A percentile compares a stretch with the other conserved stretches of the same genome.
These are phyloP conservation scores for Balaenoptera acutorostrata DNA, from an alignment of 2,113 vertebrate species.

Conservation along the genomic window DNA sequence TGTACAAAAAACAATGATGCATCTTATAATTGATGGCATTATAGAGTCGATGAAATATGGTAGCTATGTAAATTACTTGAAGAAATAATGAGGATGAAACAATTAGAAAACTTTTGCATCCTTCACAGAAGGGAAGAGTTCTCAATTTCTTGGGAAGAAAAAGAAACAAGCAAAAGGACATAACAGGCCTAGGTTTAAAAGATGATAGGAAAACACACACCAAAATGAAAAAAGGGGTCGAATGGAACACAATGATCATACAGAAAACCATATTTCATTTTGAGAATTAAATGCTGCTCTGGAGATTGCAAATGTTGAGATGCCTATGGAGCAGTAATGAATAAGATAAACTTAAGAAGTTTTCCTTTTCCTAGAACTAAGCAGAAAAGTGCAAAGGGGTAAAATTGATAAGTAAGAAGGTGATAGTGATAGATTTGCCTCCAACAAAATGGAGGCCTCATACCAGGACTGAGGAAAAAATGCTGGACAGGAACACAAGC, in stretches of 20 bases:
- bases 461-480: neutral
- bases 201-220: neutral
- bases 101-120: neutral
- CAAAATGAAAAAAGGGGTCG: neutral
- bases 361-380: neutral
- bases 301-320: neutral
- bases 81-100: neutral
- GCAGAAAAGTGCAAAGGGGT: neutral
- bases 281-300: neutral
- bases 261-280: neutral
- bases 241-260: neutral
- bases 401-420: neutral
- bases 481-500: neutral
- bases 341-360: neutral
- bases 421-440: neutral
- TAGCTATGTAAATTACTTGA: neutral
- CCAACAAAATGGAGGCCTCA: neutral
- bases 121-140: neutral
- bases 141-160: neutral
- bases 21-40: neutral
- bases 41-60: neutral
- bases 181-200: neutral
- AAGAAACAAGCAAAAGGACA: neutral
- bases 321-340: neutral
- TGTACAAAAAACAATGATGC: neutral